phyloP scores from a whole-genome alignment of 2,113 vertebrate species.

The Pithys albifrons region DNA sequence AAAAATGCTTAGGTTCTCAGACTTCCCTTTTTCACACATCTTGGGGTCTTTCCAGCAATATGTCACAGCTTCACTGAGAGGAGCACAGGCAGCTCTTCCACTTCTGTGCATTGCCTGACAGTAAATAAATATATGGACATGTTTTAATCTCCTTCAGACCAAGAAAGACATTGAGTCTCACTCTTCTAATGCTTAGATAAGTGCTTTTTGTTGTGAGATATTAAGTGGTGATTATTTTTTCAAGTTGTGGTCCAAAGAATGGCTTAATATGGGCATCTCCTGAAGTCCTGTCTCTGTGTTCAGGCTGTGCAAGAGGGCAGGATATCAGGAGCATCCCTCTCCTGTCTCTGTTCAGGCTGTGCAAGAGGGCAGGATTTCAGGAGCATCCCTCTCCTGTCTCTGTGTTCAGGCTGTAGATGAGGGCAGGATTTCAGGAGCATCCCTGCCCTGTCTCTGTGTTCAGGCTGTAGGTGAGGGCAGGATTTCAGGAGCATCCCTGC shows the following conservation, averaged over 20 bases:
- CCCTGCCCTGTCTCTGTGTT: too few species aligned
- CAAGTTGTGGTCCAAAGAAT: background rate
- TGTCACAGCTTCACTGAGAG: background rate
- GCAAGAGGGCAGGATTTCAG: background rate
- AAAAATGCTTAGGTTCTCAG: background rate
- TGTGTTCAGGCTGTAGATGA: background rate
- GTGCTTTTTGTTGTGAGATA: background rate
- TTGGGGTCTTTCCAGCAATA: background rate
- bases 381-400: background rate
- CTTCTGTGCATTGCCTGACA: background rate
- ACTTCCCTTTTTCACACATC: background rate
- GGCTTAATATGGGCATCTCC: background rate
- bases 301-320: background rate
- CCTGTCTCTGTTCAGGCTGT: background rate
- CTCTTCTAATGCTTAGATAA: background rate
- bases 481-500: background rate
- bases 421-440: background rate
- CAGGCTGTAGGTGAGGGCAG: background rate
- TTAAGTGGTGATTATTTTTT: background rate
- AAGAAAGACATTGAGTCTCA: background rate
- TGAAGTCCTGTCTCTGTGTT: background rate
- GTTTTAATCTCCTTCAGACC: background rate
- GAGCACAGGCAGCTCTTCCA: rapidly evolving
- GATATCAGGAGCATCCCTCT: background rate
- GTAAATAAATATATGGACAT: background rate